Evolutionary conservation across 1,140 invertebrate genomes (phyloP).

Genomic region (Melanaphis sacchari): DNA sequence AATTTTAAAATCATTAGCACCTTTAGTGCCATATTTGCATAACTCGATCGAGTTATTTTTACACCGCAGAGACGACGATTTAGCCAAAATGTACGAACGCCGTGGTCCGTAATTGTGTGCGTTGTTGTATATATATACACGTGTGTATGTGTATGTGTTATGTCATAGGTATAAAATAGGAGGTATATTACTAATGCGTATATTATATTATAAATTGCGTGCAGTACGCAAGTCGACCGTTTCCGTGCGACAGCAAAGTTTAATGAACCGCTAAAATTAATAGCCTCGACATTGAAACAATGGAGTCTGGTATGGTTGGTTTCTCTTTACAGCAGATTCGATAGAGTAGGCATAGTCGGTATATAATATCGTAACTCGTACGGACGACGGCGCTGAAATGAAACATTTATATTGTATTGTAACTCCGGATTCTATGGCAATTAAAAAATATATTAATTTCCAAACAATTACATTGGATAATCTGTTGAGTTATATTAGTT

Average conservation of each 20-base stretch:
- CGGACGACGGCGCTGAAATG: neutral
- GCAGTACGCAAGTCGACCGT: neutral
- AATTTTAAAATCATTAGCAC: neutral
- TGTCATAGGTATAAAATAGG: neutral
- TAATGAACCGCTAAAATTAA: constrained; percentile 38
- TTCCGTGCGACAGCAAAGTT: constrained; percentile 31
- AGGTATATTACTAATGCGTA: neutral
- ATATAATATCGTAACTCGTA: neutral
- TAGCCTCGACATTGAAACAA: constrained; percentile 27
- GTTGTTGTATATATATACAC: neutral
- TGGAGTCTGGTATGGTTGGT: constrained; percentile 5
- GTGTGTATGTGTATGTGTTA: neutral
- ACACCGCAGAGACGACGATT: neutral
- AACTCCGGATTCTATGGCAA: neutral
- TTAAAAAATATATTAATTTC: constrained; percentile 30
- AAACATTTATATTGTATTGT: neutral
- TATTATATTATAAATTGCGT: neutral
- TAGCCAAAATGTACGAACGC: neutral
- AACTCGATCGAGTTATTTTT: neutral
- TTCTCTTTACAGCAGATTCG: neutral
- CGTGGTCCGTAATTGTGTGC: neutral
- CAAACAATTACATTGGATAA: neutral
- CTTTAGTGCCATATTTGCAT: neutral
- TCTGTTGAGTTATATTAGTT: neutral
- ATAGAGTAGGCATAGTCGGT: neutral